Evolutionary conservation across 2,797 vertebrate species (phyloP), one percentile per base, ranked within the genome.

Genomic region (Eulemur rubriventer): DNA sequence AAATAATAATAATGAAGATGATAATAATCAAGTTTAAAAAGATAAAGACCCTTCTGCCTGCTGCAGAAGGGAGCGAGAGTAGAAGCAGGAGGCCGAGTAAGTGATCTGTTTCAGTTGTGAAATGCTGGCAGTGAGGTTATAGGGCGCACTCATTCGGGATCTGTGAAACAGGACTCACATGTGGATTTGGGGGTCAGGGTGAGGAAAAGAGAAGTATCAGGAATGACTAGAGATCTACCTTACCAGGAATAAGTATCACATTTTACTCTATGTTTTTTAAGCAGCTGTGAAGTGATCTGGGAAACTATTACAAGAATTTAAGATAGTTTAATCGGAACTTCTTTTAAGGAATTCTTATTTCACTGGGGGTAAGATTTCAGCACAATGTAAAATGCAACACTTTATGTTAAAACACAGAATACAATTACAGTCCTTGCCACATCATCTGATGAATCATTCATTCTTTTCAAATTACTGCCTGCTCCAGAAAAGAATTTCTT

Each of bases 271-370:
- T 88, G 18, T 67, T 95, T 90, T 69, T 67, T 50, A 96, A 94
- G 76, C 33, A 92, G 48, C n/a, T 87, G 50, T 35, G 4, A 78
- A 59, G 38, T 28, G 59, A 88, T 72, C 2, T 76, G 26, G 13
- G 22, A 86, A 90, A 91, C 13, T 70, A 57, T 33, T 92, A 70
- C 22, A 10, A 91, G 79, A 89, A 87, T 82, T 82, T 79, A 69
- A 30, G 43, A 18, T 28, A 76, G 30, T 83, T 94, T 59, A 81
- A 35, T 9, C 86, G 50, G 33, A 86, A 83, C 33, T 63, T 89
- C 78, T 89, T 86, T 94, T 82, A 61, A 94, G 65, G 72, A 93
- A 93, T 91, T 96, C 35, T 92, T 93, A 46, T 86, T 79, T 95
- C 30, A 92, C 38, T 24, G 43, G 30, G 43, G 63, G 18, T 84